A percentile compares a stretch with the other conserved stretches of the same genome.
Conservation (phyloP, 2,797 vertebrate genomes). For the Sebastes itinus region DNA sequence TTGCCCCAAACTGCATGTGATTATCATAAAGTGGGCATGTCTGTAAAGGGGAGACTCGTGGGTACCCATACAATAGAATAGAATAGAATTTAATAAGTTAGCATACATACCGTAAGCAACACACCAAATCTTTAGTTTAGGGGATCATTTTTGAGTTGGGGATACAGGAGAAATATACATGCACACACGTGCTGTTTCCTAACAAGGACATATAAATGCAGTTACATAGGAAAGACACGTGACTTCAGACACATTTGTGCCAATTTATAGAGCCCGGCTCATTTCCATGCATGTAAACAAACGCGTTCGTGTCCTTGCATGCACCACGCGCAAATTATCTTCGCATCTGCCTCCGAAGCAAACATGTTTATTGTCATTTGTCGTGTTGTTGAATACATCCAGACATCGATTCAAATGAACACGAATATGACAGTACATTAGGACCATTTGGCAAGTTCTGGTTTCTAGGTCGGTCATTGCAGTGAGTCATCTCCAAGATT, state of each 20-base stretch:
- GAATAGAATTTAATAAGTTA: too few species aligned
- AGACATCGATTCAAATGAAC: not conserved
- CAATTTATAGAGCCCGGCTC: not conserved
- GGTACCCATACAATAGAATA: too few species aligned
- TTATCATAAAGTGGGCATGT: too few species aligned
- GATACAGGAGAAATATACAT: not conserved
- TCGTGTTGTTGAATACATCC: not conserved
- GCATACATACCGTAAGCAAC: not conserved
- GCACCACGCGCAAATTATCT: not conserved
- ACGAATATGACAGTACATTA: not conserved
- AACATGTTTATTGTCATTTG: not conserved
- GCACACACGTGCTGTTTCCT: not conserved
- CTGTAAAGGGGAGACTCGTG: too few species aligned
- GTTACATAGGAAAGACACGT: not conserved
- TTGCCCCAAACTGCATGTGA: too few species aligned
- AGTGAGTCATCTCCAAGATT: constrained; percentile 31
- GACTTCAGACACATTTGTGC: not conserved
- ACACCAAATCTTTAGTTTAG: not conserved
- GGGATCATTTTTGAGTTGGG: not conserved
- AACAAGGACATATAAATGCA: not conserved
- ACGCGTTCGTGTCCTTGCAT: not conserved
- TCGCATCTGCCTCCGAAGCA: constrained; percentile 4
- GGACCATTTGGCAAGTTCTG: not conserved
- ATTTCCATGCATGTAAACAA: not conserved
- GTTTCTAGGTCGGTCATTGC: constrained; percentile 30